Conservation (phyloP, 2,113 vertebrate species). For the Mesocricetus auratus region DNA sequence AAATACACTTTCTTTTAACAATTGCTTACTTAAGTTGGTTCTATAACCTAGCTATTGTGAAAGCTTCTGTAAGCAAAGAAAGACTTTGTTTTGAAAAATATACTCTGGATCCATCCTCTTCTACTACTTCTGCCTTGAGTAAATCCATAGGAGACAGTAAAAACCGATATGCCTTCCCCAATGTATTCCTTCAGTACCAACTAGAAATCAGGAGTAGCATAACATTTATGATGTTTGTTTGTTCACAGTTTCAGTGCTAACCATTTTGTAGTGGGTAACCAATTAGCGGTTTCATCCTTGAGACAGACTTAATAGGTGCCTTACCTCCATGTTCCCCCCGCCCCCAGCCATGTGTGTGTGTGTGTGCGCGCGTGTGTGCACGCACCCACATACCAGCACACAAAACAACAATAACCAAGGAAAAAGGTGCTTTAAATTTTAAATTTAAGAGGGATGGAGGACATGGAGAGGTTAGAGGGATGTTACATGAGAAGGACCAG, state of each 20-base stretch:
- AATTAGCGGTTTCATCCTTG: not conserved
- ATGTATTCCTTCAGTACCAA: not conserved
- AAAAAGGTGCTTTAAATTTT: not conserved
- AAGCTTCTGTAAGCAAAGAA: too few species aligned
- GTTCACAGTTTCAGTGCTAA: not conserved
- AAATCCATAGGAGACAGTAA: slow-evolving; percentile 26
- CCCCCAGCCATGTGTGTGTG: not conserved
- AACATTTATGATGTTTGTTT: not conserved
- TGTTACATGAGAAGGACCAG: not conserved
- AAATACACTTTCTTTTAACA: not conserved
- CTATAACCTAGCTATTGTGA: not conserved
- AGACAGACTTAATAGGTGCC: not conserved
- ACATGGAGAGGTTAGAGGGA: not conserved
- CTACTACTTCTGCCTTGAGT: not conserved
- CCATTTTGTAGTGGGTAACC: not conserved
- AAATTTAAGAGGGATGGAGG: not conserved
- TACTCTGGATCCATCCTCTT: not conserved
- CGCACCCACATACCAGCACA: too few species aligned
- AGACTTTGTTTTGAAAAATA: not conserved
- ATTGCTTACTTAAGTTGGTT: not conserved
- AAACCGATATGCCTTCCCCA: not conserved
- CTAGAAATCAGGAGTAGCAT: not conserved
- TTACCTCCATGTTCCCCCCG: too few species aligned
- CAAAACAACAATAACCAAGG: not conserved
- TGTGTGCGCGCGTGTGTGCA: not conserved